Conservation (phyloP, 2,113 vertebrate genomes). For the Poeciliopsis prolifica region DNA sequence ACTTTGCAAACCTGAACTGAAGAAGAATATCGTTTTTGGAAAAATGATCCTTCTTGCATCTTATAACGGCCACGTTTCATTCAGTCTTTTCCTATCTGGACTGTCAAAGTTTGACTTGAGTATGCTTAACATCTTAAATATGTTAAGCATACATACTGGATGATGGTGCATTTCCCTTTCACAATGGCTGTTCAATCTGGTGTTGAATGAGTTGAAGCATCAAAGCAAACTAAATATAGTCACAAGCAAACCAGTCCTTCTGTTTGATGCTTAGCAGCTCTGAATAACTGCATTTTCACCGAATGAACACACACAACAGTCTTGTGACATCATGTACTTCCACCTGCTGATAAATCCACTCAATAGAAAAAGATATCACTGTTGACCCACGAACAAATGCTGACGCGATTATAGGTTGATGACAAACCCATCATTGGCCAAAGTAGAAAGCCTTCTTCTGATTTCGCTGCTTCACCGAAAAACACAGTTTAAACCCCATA, state of each 20-base stretch:
- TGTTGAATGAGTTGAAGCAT: conserved; percentile 14
- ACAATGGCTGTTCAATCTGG: background rate
- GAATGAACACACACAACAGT: background rate
- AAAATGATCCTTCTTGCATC: background rate
- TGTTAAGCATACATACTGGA: background rate
- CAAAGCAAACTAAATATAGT: conserved; percentile 11
- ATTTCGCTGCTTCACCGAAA: too few species aligned
- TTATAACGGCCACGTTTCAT: background rate
- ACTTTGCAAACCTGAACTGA: background rate
- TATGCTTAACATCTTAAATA: background rate
- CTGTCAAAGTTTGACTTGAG: background rate
- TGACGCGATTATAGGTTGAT: conserved; percentile 1
- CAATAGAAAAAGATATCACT: background rate
- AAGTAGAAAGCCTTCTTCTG: too few species aligned
- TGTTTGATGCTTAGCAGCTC: background rate
- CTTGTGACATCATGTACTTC: conserved; percentile 1
- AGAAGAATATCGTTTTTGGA: background rate
- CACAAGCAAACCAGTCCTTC: background rate
- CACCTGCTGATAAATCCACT: background rate
- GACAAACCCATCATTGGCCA: background rate
- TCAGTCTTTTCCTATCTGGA: background rate
- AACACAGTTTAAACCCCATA: background rate
- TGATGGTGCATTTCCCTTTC: background rate
- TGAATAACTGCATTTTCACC: background rate
- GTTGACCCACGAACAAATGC: background rate